phyloP scores from a whole-genome alignment of 2,113 vertebrate species.

The Dinomys branickii region DNA sequence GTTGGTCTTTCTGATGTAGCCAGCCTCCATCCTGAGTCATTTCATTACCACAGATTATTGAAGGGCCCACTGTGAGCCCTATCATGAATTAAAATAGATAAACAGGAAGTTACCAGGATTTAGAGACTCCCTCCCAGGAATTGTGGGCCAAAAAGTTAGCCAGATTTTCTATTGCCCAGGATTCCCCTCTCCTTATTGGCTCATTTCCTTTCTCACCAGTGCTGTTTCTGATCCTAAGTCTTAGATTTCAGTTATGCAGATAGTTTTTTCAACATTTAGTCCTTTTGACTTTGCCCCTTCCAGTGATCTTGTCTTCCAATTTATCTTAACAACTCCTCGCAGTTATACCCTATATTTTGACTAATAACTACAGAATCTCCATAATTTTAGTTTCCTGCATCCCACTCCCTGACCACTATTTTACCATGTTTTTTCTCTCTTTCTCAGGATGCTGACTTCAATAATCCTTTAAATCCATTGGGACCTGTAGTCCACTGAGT shows the following conservation, averaged over 20 bases:
- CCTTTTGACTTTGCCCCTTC: slow-evolving; percentile 26
- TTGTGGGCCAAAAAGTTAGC: not conserved
- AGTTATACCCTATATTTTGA: not conserved
- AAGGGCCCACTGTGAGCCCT: not conserved
- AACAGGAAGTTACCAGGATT: not conserved
- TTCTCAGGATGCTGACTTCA: not conserved
- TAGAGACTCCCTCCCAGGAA: not conserved
- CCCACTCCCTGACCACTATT: not conserved
- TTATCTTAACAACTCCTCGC: not conserved
- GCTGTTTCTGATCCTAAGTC: not conserved
- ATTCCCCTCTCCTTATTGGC: not conserved
- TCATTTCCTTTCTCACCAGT: not conserved
- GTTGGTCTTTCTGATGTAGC: not conserved
- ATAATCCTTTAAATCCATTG: not conserved
- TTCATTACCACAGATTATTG: not conserved
- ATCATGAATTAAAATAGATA: slow-evolving; percentile 18
- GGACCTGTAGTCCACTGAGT: not conserved
- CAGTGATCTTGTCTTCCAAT: not conserved
- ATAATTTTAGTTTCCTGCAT: not conserved
- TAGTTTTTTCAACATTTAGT: slow-evolving; percentile 38
- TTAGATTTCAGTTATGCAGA: slow-evolving; percentile 32
- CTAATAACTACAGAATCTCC: not conserved
- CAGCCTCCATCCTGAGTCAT: not conserved
- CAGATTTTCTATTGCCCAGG: not conserved
- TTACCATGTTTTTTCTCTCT: not conserved